These are phyloP conservation scores for Mayetiola destructor DNA, from an alignment of 2,888 invertebrate genomes.

Conservation along the genomic window DNA sequence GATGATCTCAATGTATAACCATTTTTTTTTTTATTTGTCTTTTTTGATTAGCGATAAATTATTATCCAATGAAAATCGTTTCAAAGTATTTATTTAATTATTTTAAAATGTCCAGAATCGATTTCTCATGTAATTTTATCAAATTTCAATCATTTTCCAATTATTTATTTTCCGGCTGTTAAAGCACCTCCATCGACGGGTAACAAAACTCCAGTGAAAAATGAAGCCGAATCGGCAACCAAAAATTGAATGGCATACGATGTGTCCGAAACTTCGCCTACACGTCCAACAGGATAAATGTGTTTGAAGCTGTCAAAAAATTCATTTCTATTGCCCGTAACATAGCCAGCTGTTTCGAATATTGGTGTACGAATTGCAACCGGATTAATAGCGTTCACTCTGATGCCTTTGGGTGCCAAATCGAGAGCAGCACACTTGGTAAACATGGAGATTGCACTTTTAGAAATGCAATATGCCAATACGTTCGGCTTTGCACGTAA, in stretches of 20 bases:
- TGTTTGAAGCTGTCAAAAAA: conserved; percentile 72
- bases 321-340: too few relatives aligned
- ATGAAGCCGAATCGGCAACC: conserved; percentile 74
- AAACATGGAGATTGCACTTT: conserved; percentile 41
- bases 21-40: not conserved
- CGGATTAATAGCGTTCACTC: conserved; percentile 88
- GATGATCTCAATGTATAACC: too few relatives aligned
- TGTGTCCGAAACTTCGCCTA: conserved; percentile 72
- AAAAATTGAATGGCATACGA: conserved; percentile 82
- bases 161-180: conserved; percentile 1
- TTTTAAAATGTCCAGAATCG: not conserved
- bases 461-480: conserved; percentile 83
- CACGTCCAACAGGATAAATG: conserved; percentile 84
- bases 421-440: conserved; percentile 86
- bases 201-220: conserved; percentile 76
- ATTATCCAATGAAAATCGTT: not conserved
- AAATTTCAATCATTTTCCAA: not conserved
- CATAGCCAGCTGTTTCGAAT: conserved; percentile 33
- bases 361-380: conserved; percentile 78
- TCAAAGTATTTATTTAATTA: not conserved
- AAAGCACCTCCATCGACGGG: conserved; percentile 77
- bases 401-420: conserved; percentile 61
- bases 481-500: conserved; percentile 80
- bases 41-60: not conserved
- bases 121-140: not conserved